Conservation (phyloP, 1,140 invertebrate species). For the Drosophila ohnishii region DNA sequence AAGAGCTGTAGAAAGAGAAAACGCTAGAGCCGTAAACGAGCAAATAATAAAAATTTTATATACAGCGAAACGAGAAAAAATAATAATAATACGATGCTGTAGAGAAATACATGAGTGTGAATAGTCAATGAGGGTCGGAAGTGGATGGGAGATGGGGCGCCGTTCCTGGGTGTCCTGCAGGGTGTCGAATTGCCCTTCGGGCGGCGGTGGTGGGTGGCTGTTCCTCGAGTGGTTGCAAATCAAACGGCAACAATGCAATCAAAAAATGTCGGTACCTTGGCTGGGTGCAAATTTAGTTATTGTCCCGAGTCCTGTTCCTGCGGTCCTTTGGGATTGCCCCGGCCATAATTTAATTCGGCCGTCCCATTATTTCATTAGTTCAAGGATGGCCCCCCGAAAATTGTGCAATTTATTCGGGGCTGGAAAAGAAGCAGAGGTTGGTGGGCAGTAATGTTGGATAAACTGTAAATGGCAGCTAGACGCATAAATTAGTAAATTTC, state of each 20-base stretch:
- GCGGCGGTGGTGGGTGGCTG: conserved; percentile 17
- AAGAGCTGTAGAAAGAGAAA: conserved; percentile 11
- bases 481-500: conserved; percentile 79
- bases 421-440: neutral
- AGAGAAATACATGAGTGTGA: conserved; percentile 75
- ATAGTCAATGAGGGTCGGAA: conserved; percentile 72
- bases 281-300: conserved; percentile 80
- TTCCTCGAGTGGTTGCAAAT: conserved; percentile 53
- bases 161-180: conserved; percentile 11
- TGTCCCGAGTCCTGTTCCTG: conserved; percentile 49
- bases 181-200: conserved; percentile 39
- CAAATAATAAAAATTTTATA: conserved; percentile 75
- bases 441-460: conserved; percentile 35
- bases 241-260: conserved; percentile 79
- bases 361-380: conserved; percentile 79
- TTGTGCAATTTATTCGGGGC: conserved; percentile 45
- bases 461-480: conserved; percentile 75
- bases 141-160: conserved; percentile 17
- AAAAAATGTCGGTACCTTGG: conserved; percentile 63
- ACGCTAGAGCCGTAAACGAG: conserved; percentile 68
- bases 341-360: conserved; percentile 75
- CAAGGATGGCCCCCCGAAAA: conserved; percentile 35
- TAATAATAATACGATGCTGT: conserved; percentile 42
- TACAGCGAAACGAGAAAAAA: conserved; percentile 45
- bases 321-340: conserved; percentile 61